Base-by-base conservation (phyloP, 2,797 vertebrate genomes). In the Xenops minutus region DNA sequence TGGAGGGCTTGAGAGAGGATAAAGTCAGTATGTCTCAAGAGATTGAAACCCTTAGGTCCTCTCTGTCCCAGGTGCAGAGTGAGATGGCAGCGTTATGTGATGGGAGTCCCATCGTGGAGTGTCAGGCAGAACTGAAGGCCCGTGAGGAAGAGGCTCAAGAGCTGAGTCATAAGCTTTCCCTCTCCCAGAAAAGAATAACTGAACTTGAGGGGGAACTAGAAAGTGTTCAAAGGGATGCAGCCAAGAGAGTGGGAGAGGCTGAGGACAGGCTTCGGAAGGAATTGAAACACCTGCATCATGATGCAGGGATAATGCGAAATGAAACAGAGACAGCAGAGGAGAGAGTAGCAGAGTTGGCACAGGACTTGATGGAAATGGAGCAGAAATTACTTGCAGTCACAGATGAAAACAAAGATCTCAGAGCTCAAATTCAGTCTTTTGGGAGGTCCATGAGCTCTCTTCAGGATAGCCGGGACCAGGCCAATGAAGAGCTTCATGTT, bases 241-340 rank as follows among this genome's bases (percentile, higher is more conserved):
- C 98, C 36, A 95, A 63, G 26, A 97, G 89, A 37, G 97, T 99
- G 93, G 97, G 55, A 73, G 97, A 98, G 67, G 97, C 97, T 23
- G 98, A 98, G 62, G 95, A 98, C 48, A 96, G 93, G 76, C 96
- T 97, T 71, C 91, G 44, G 75, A 98, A 98, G 94, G 99, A 99
- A 69, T 76, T 99, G 52, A 98, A 98, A 13, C 98, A 99, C 92
- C 97, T 99, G 54, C 98, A 97, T 43, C 99, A 99, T 93, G 99
- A 99, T 78, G 98, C 98, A 10, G 99, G 99, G 9, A 98, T 99
- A 96, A 98, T 99, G 98, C 98, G 99, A 58, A 99, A 99, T 0
- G 99, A 99, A 97, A 98, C 99, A 0, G 99, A 99, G 97, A 99
- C 98, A 2, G 99, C 99, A 4, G 99, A 99, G 95, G 99, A 99